Evolutionary conservation across 2,797 vertebrate species (phyloP), one percentile per base, ranked within the genome.

Genomic region (Sebastes itinus): DNA sequence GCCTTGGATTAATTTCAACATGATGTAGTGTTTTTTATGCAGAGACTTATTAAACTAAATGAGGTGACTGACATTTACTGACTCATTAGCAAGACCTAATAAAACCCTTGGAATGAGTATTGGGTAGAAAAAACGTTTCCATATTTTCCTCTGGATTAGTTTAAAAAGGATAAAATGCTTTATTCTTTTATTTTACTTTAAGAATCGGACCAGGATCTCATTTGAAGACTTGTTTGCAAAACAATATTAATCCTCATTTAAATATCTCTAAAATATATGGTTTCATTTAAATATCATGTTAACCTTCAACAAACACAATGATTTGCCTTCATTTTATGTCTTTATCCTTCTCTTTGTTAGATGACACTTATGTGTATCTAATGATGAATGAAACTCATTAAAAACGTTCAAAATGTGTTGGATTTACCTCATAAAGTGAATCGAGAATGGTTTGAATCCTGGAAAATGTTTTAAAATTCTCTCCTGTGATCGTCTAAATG

Each of bases 21-120:
- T 85, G 86, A 86, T 88, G 84, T 80, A 61, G 77, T 85, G 46
- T 60, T 49, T 81, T 85, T 86, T 75, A 78, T 77, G 52, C 13
- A 63, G 28, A 63, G 35, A 78, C 67, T 75, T 81, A 77, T 84
- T 83, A 77, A 87, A 87, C 11, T 76, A 82, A 92, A 92, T 61
- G 83, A 90, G 82, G 85, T 81, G 87, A 80, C 65, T 87, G 91
- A 91, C 87, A 88, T 92, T 92, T 91, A 90, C 84, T 72, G 81
- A 84, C 61, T 90, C 90, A 87, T 92, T 93, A 93, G 77, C 7
- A 23, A 75, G 65, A 82, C 55, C 68, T 77, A 84, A 83, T 92
- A 89, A 90, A 93, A 86, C 20, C 64, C 46, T 30, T 75, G 80
- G 79, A 85, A 78, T 81, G 61, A 86, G 79, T 81, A 55, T 77